Evolutionary conservation across 1,140 invertebrate species (phyloP).

Genomic region (Bombus vancouverensis): DNA sequence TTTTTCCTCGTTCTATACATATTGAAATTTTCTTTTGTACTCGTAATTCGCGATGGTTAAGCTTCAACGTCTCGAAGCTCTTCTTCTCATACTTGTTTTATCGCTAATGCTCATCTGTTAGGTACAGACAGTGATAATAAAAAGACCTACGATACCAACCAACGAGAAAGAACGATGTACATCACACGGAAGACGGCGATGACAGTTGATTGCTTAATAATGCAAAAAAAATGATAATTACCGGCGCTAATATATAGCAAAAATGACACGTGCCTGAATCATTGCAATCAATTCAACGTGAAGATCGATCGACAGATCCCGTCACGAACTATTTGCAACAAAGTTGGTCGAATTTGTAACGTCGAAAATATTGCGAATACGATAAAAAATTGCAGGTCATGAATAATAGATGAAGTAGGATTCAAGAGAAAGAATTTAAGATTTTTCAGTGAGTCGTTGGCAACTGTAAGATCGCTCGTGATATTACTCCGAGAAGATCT

Average conservation of each 20-base stretch:
- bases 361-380: background rate
- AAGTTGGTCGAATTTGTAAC: background rate
- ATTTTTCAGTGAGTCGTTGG: background rate
- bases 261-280: background rate
- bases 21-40: too few species aligned
- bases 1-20: too few species aligned
- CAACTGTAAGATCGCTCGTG: background rate
- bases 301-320: background rate
- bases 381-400: too few species aligned
- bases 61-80: too few species aligned
- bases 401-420: too few species aligned
- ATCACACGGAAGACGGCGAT: background rate
- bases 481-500: background rate
- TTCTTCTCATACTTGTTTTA: too few species aligned
- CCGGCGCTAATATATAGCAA: background rate
- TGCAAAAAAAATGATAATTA: background rate
- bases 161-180: background rate
- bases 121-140: too few species aligned
- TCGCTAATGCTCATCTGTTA: background rate
- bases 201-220: constrained; percentile 18
- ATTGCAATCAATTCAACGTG: too few species aligned
- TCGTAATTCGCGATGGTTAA: too few species aligned
- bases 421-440: background rate
- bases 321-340: too few species aligned
- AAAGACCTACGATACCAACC: background rate